phyloP scores from a whole-genome alignment of 2,113 vertebrate genomes.

The Centropristis striata region DNA sequence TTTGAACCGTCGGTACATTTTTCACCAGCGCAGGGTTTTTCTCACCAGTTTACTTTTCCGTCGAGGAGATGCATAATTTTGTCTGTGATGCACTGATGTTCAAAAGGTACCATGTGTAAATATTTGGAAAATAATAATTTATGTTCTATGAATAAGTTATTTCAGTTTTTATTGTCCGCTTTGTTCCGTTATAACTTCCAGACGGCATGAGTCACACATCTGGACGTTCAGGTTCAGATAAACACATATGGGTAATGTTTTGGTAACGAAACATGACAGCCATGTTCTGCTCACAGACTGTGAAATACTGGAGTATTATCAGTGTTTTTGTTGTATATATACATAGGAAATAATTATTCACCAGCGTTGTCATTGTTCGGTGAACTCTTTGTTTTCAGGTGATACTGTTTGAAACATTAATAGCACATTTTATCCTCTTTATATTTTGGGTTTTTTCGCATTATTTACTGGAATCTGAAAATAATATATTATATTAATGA shows the following conservation, averaged over 20 bases:
- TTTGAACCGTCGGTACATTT: neutral
- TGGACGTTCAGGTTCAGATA: conserved; percentile 57
- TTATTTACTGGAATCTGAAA: conserved; percentile 60
- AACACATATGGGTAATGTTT: conserved; percentile 59
- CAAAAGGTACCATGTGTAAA: conserved; percentile 71
- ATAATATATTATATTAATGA: conserved; percentile 69
- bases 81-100: conserved; percentile 77
- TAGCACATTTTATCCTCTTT: conserved; percentile 36
- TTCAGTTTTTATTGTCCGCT: conserved; percentile 61
- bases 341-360: conserved; percentile 41
- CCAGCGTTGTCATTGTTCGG: conserved; percentile 7
- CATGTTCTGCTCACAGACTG: conserved; percentile 39
- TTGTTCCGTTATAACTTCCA: conserved; percentile 52
- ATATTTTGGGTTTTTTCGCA: conserved; percentile 28
- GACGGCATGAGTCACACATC: conserved; percentile 56
- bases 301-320: conserved; percentile 32
- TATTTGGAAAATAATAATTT: conserved; percentile 75
- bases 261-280: conserved; percentile 32
- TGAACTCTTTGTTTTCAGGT: conserved; percentile 10
- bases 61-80: conserved; percentile 35
- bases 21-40: conserved; percentile 12
- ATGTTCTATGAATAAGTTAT: conserved; percentile 74
- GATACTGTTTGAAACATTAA: conserved; percentile 18
- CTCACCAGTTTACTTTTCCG: neutral
- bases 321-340: conserved; percentile 32